phyloP scores from a whole-genome alignment of 2,113 vertebrate genomes.

The Tychaedon coryphoeus region DNA sequence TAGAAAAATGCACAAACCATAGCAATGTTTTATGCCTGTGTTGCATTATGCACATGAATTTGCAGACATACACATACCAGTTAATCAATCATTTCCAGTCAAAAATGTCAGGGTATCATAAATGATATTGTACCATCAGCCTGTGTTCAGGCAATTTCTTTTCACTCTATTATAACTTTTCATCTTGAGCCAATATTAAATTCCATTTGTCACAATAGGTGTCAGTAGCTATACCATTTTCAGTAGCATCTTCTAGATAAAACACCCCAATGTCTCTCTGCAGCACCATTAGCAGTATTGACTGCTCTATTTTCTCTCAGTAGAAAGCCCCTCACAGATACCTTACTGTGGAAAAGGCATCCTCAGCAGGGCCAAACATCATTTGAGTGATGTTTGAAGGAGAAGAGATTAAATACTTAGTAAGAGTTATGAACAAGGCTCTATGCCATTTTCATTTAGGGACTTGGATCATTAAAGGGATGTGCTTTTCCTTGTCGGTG shows the following conservation, averaged over 20 bases:
- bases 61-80: background rate
- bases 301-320: slow-evolving; percentile 53
- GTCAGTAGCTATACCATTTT: slow-evolving; percentile 53
- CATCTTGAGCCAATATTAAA: slow-evolving; percentile 50
- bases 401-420: slow-evolving; percentile 40
- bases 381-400: slow-evolving; percentile 24
- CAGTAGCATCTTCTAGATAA: slow-evolving; percentile 37
- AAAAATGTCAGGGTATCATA: slow-evolving; percentile 3
- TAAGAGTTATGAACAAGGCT: slow-evolving; percentile 16
- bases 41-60: slow-evolving; percentile 11
- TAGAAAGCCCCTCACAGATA: background rate
- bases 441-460: slow-evolving; percentile 43
- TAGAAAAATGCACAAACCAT: background rate
- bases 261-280: slow-evolving; percentile 41
- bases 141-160: slow-evolving; percentile 39
- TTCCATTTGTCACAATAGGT: slow-evolving; percentile 57
- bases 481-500: background rate
- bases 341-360: slow-evolving; percentile 17
- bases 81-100: slow-evolving; percentile 21
- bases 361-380: background rate
- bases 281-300: slow-evolving; percentile 49
- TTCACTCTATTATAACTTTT: slow-evolving; percentile 44
- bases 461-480: background rate
- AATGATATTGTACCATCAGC: slow-evolving; percentile 1
- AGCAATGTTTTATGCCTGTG: background rate